A percentile compares a stretch with the other conserved stretches of the same genome.
Conservation (phyloP, 1,140 invertebrate species). For the Hyposmocoma kahamanoa region DNA sequence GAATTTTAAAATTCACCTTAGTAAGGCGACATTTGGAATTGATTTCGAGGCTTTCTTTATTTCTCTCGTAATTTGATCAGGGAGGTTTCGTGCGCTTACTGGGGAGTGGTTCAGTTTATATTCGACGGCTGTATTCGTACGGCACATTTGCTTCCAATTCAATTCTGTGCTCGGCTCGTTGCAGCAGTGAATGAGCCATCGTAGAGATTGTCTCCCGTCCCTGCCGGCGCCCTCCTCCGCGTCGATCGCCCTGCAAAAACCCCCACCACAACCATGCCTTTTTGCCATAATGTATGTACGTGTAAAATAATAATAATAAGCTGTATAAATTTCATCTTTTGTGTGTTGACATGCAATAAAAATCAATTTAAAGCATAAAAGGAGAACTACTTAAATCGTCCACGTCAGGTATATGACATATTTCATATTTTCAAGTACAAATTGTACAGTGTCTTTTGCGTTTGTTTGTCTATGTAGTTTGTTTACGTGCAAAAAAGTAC, state of each 20-base stretch:
- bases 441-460: too few species aligned
- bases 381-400: too few species aligned
- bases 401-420: too few species aligned
- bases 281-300: slow-evolving; percentile 18
- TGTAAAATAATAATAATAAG: slow-evolving; percentile 17
- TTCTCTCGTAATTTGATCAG: slow-evolving; percentile 38
- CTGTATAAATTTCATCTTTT: too few species aligned
- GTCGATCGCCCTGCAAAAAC: slow-evolving; percentile 18
- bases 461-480: too few species aligned
- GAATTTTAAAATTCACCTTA: background rate
- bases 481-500: too few species aligned
- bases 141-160: slow-evolving; percentile 68
- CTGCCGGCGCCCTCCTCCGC: slow-evolving; percentile 14
- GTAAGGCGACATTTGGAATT: slow-evolving; percentile 18
- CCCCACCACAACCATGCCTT: slow-evolving; percentile 19
- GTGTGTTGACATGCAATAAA: too few species aligned
- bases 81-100: slow-evolving; percentile 34
- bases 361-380: too few species aligned
- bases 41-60: slow-evolving; percentile 29
- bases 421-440: too few species aligned
- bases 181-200: slow-evolving; percentile 64
- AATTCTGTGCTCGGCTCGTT: slow-evolving; percentile 61
- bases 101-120: slow-evolving; percentile 53
- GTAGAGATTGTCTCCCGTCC: slow-evolving; percentile 47
- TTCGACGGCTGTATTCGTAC: slow-evolving; percentile 55